phyloP scores from a whole-genome alignment of 2,797 vertebrate genomes.

The Rhyacichthys aspro region DNA sequence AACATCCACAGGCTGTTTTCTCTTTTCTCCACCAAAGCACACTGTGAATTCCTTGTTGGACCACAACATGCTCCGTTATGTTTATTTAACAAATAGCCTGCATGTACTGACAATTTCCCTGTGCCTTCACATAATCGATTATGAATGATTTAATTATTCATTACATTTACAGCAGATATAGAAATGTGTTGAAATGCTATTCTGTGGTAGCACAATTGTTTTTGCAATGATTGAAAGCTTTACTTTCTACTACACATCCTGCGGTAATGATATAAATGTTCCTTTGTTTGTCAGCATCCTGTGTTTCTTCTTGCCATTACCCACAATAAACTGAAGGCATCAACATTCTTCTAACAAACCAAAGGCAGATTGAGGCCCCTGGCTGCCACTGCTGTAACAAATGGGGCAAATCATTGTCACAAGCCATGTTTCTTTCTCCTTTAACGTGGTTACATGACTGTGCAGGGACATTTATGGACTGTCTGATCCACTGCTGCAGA shows the following conservation, averaged over 20 bases:
- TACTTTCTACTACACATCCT: conserved; percentile 26
- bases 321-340: conserved; percentile 70
- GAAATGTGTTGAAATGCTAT: conserved; percentile 16
- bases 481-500: conserved; percentile 77
- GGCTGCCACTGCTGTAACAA: conserved; percentile 71
- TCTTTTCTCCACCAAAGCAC: conserved; percentile 68
- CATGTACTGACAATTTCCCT: conserved; percentile 38
- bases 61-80: conserved; percentile 64
- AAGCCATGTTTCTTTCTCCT: conserved; percentile 77
- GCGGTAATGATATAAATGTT: conserved; percentile 46
- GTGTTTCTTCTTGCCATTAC: conserved; percentile 62
- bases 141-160: not conserved
- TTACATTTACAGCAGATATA: not conserved
- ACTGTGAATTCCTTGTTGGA: conserved; percentile 73
- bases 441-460: conserved; percentile 81
- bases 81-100: conserved; percentile 71
- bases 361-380: conserved; percentile 68
- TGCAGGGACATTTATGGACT: conserved; percentile 78
- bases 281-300: conserved; percentile 60
- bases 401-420: conserved; percentile 78
- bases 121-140: conserved; percentile 12
- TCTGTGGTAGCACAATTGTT: conserved; percentile 27
- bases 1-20: conserved; percentile 82
- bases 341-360: conserved; percentile 74
- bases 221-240: conserved; percentile 34